Evolutionary conservation across 1,140 invertebrate species (phyloP).

Genomic region (Heterodera schachtii): DNA sequence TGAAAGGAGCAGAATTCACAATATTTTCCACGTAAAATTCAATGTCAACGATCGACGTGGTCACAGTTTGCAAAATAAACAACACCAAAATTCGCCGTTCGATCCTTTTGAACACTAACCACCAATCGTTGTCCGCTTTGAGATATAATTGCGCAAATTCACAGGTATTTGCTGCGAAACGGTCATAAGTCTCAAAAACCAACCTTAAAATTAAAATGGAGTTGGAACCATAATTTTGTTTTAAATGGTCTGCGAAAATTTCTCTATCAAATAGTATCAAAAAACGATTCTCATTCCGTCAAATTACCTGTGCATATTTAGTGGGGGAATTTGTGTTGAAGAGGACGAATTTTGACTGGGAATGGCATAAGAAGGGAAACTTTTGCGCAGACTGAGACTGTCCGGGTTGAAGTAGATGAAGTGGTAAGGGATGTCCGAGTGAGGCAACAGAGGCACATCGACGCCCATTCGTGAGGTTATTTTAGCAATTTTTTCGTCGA

Average conservation of each 20-base stretch:
- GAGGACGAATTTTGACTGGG: neutral
- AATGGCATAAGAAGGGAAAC: slow-evolving; percentile 32
- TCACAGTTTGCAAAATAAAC: slow-evolving; percentile 34
- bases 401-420: slow-evolving; percentile 50
- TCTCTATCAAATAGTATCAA: too few species aligned
- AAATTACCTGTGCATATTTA: slow-evolving; percentile 31
- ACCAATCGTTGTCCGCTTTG: slow-evolving; percentile 50
- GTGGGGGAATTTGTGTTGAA: slow-evolving; percentile 3
- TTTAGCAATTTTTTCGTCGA: slow-evolving; percentile 31
- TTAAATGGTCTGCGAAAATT: too few species aligned
- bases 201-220: slow-evolving; percentile 32
- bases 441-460: slow-evolving; percentile 1
- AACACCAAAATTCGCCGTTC: slow-evolving; percentile 32
- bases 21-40: slow-evolving; percentile 25
- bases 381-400: slow-evolving; percentile 46
- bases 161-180: slow-evolving; percentile 32
- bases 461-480: slow-evolving; percentile 43
- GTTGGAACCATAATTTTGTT: too few species aligned
- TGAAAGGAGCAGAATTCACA: slow-evolving; percentile 4
- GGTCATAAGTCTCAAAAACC: slow-evolving; percentile 44
- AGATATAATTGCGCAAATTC: slow-evolving; percentile 37
- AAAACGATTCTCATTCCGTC: neutral
- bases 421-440: slow-evolving; percentile 44
- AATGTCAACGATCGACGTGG: slow-evolving; percentile 33
- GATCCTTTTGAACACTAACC: slow-evolving; percentile 48